Conservation (phyloP, 35 echinoderm and acorn worm genomes). For the Heliocidaris tuberculata region DNA sequence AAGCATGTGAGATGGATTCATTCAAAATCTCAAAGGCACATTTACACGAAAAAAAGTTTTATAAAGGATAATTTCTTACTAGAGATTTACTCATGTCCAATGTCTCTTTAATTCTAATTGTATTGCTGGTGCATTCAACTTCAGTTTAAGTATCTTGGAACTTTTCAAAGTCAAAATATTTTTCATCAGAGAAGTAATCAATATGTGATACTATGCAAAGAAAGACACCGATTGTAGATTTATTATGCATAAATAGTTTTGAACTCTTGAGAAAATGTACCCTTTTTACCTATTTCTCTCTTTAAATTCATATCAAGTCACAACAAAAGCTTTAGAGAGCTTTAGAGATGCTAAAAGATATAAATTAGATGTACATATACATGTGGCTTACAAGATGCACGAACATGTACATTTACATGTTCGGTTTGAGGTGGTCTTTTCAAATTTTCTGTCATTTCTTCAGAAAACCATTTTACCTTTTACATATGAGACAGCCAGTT, state of each 20-base stretch:
- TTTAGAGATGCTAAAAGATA: neutral
- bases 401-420: no score
- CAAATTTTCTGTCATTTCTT: no score
- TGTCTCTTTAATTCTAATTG: no score
- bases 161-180: neutral
- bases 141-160: neutral
- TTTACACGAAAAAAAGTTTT: neutral
- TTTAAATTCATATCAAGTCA: neutral
- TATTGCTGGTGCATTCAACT: neutral
- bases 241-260: neutral
- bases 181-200: neutral
- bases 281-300: neutral
- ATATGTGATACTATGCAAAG: neutral
- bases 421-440: no score
- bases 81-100: no score
- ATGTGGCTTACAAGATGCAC: neutral
- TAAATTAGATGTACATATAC: neutral
- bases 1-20: neutral
- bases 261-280: neutral
- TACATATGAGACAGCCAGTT: no score
- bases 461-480: no score
- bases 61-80: neutral
- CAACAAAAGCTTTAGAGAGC: neutral
- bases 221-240: neutral
- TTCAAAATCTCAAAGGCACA: neutral